These are phyloP conservation scores for Diplodus puntazzo DNA, from an alignment of 2,797 vertebrate genomes.

Conservation along the genomic window DNA sequence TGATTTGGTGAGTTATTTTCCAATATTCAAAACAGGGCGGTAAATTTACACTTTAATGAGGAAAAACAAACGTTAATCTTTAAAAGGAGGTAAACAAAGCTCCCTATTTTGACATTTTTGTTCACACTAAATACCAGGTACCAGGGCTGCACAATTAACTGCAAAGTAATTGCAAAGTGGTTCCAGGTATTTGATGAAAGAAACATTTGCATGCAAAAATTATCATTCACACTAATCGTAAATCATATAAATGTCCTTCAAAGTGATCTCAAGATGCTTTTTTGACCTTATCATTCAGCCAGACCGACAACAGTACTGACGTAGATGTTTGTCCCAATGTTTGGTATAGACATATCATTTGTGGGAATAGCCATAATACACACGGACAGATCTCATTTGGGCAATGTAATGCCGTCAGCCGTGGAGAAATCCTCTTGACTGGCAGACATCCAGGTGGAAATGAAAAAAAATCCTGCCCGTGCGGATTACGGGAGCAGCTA, in stretches of 20 bases:
- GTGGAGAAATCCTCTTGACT: slow-evolving; percentile 75
- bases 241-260: no score
- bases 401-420: slow-evolving; percentile 64
- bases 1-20: no score
- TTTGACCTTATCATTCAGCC: no score
- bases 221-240: no score
- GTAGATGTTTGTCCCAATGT: slow-evolving; percentile 13
- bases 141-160: no score
- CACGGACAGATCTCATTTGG: slow-evolving; percentile 58
- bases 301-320: not conserved
- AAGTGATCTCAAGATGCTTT: no score
- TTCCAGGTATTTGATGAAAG: no score
- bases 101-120: slow-evolving; percentile 5
- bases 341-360: slow-evolving; percentile 35
- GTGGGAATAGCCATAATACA: slow-evolving; percentile 20
- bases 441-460: slow-evolving; percentile 80
- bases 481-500: slow-evolving; percentile 72
- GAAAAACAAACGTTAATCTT: slow-evolving; percentile 23
- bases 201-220: no score
- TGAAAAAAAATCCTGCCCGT: slow-evolving; percentile 74
- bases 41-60: not conserved
- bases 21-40: no score
- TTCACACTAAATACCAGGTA: not conserved
- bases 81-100: slow-evolving; percentile 8
- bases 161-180: no score